Conservation (phyloP, 2,888 invertebrate species). For the Eupithecia vulgata region DNA sequence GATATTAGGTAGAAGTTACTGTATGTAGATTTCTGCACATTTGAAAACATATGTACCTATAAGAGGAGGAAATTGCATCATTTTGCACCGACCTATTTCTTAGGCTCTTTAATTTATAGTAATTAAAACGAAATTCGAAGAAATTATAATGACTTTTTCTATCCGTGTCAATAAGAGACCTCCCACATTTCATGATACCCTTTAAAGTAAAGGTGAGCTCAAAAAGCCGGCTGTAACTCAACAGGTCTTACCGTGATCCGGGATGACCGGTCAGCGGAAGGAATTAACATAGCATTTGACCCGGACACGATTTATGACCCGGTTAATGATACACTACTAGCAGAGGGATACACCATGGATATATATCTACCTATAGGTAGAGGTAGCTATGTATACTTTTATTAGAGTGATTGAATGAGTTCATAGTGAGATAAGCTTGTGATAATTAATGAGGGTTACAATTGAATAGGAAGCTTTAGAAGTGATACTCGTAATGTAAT, state of each 20-base stretch:
- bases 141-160: neutral
- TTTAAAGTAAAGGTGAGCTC: constrained; percentile 37
- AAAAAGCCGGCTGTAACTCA: constrained; percentile 76
- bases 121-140: too few species aligned
- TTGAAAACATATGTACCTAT: too few species aligned
- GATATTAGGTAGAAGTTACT: neutral
- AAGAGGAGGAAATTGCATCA: too few species aligned
- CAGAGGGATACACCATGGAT: constrained; percentile 47
- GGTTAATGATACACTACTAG: constrained; percentile 53
- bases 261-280: constrained; percentile 70
- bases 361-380: neutral
- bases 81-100: too few species aligned
- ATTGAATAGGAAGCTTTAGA: constrained; percentile 13
- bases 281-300: constrained; percentile 69
- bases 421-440: constrained; percentile 24
- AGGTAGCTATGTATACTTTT: neutral
- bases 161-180: neutral
- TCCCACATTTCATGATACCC: constrained; percentile 14
- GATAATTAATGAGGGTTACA: neutral
- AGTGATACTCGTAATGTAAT: neutral
- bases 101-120: too few species aligned
- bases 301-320: constrained; percentile 58
- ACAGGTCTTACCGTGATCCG: constrained; percentile 79
- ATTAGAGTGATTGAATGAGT: constrained; percentile 5
- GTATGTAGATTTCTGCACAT: too few species aligned